Conservation (phyloP, 1,140 invertebrate species). For the Lutraria rhynchaena region DNA sequence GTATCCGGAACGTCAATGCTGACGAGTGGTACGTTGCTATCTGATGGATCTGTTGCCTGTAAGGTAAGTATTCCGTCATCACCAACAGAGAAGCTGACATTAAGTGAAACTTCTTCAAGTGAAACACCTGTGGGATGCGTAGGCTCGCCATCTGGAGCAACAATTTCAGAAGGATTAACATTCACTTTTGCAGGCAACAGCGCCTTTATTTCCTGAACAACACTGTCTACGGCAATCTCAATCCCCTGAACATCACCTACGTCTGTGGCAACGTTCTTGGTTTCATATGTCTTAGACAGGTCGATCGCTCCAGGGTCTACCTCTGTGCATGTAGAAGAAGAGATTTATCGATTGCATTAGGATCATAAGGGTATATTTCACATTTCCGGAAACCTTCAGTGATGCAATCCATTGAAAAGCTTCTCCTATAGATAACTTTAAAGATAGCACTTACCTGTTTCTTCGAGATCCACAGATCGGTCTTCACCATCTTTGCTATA, state of each 20-base stretch:
- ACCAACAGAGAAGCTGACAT: constrained; percentile 20
- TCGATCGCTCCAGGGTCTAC: constrained; percentile 16
- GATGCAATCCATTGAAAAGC: constrained; percentile 49
- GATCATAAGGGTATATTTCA: constrained; percentile 32
- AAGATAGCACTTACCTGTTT: constrained; percentile 43
- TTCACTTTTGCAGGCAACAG: too few relatives aligned
- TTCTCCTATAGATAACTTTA: constrained; percentile 41
- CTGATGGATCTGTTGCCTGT: neutral
- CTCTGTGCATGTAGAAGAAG: constrained; percentile 13
- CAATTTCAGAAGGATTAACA: too few relatives aligned
- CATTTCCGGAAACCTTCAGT: constrained; percentile 49
- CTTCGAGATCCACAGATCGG: constrained; percentile 52
- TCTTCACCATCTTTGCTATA: constrained; percentile 40
- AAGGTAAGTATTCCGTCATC: constrained; percentile 17
- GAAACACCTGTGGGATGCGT: too few relatives aligned
- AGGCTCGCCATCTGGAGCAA: too few relatives aligned
- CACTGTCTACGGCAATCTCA: too few relatives aligned
- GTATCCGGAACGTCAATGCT: neutral
- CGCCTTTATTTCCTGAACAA: too few relatives aligned
- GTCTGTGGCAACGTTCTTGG: too few relatives aligned
- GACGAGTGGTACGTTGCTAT: too few relatives aligned
- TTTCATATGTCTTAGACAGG: neutral
- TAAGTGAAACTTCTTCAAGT: neutral
- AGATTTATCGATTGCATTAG: constrained; percentile 27
- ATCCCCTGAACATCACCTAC: too few relatives aligned